Evolutionary conservation across 2,797 vertebrate species (phyloP), one percentile per base, ranked within the genome.

Genomic region (Otus scops): DNA sequence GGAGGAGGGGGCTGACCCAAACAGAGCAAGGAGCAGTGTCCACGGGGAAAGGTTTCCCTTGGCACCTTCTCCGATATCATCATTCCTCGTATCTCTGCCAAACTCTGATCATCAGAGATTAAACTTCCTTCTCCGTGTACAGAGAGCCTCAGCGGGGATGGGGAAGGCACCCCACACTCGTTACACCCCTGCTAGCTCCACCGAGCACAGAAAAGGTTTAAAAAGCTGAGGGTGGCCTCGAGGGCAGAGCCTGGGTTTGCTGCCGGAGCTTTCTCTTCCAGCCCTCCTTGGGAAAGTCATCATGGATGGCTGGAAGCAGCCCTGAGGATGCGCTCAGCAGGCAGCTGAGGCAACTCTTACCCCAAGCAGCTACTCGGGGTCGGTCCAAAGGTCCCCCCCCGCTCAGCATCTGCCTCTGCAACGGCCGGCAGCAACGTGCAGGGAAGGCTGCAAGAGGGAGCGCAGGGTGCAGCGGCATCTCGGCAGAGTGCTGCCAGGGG

Each of bases 381-480:
- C 3, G 0, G 51, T 63, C 60, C 70, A 7, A 63, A 83, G 27
- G 47, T 64, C 48, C n/a, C 30, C 39, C 48, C 0, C 0, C 0
- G 7, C 56, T 38, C 0, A 0, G 32, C 45, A 6, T 15, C 80
- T 22, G 61, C 84, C 80, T 43, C 56, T 13, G 64, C 30, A 15
- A 3, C 0, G 1, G 47, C 57, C 34, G 8, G n/a, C 38, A 47
- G 57, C 23, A 2, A 14, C 0, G 6, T 27, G 63, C 61, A 47
- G 74, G 77, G 56, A 41, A 48, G 6, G 32, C 28, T 7, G 21
- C 28, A 45, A 76, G 47, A 38, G 47, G 39, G 30, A 43, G 38
- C 4, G 5, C 4, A 23, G 48, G 36, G 24, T 5, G 23, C 0
- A 0, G n/a, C 0, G 1, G 22, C 81, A 43, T 3, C 45, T 20